phyloP scores from a whole-genome alignment of 2,113 vertebrate species.

The Butorides virescens region DNA sequence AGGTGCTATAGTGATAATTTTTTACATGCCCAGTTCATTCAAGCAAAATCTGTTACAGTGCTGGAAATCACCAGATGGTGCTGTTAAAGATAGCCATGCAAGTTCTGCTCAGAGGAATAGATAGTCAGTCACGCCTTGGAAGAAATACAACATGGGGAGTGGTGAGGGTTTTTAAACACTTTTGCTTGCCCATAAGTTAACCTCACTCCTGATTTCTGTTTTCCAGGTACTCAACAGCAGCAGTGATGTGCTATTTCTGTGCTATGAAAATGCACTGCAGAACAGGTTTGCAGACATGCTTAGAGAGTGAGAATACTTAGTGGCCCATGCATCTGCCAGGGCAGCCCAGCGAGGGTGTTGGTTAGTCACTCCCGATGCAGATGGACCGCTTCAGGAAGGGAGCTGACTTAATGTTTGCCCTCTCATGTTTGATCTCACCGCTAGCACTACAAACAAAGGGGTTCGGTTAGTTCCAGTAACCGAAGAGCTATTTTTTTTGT shows the following conservation, averaged over 20 bases:
- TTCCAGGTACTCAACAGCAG: background rate
- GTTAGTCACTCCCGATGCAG: fast-evolving
- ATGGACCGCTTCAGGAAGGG: background rate
- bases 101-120: background rate
- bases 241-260: fast-evolving
- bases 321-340: background rate
- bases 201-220: background rate
- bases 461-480: background rate
- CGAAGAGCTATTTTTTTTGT: background rate
- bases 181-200: background rate
- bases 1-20: background rate
- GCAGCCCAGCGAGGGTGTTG: background rate
- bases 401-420: background rate
- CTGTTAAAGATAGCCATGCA: constrained; percentile 21
- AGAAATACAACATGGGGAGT: background rate
- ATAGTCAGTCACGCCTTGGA: background rate
- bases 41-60: background rate
- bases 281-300: background rate
- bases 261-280: background rate
- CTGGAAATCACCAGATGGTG: constrained; percentile 26
- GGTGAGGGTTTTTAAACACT: background rate
- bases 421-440: background rate
- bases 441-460: background rate
- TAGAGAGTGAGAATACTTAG: background rate
- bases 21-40: background rate